These are phyloP conservation scores for Cnemophilus loriae DNA, from an alignment of 2,113 vertebrate species.

Conservation along the genomic window DNA sequence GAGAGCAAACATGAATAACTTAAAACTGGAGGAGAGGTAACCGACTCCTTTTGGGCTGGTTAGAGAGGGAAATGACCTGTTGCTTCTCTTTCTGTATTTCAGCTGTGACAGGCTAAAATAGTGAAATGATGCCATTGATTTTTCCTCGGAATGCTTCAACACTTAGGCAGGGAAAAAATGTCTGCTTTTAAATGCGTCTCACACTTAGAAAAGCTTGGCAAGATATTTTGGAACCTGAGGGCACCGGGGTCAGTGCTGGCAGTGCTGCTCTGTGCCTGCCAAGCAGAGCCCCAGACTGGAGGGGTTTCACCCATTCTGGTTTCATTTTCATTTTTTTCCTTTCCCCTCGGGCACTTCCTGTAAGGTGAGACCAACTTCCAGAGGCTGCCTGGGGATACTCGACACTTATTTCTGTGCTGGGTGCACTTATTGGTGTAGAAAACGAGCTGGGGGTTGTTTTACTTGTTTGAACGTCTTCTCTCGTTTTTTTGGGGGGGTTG, in stretches of 20 bases:
- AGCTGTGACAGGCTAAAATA: neutral
- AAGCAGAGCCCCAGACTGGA: neutral
- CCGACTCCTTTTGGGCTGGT: neutral
- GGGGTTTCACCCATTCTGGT: too few relatives aligned
- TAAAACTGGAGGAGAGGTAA: neutral
- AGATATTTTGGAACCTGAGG: neutral
- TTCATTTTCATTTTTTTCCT: neutral
- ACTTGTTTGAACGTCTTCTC: neutral
- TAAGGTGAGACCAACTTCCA: neutral
- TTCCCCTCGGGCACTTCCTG: neutral
- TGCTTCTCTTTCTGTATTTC: neutral
- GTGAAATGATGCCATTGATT: neutral
- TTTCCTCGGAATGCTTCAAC: neutral
- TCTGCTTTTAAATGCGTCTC: neutral
- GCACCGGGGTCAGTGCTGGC: neutral
- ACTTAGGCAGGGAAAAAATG: neutral
- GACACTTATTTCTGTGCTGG: neutral
- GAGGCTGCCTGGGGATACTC: neutral
- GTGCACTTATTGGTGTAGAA: neutral
- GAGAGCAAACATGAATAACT: neutral
- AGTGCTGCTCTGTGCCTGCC: neutral
- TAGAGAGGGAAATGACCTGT: neutral
- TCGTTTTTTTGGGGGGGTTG: neutral
- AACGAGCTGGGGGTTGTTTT: neutral
- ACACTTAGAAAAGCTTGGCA: neutral